phyloP scores from a whole-genome alignment of 2,888 invertebrate genomes.

The Tholera decimalis region DNA sequence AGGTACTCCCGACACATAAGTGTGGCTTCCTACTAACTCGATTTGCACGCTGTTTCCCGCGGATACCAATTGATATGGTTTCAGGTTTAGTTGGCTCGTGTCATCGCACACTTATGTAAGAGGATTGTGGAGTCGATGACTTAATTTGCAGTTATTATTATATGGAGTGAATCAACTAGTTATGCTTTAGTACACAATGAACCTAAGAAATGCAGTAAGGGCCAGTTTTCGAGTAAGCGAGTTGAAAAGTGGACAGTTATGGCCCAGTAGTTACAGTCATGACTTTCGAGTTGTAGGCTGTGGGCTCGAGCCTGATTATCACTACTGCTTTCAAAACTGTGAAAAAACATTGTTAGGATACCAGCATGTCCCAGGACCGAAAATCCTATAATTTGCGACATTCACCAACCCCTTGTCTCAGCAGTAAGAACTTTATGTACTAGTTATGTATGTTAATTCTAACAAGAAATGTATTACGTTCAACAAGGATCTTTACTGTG shows the following conservation, averaged over 20 bases:
- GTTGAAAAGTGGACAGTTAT: background rate
- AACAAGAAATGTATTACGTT: background rate
- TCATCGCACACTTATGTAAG: conserved; percentile 47
- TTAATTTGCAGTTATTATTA: conserved; percentile 19
- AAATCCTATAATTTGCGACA: no score
- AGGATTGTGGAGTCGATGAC: conserved; percentile 40
- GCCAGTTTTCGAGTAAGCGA: background rate
- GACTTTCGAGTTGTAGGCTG: no score
- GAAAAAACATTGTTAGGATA: no score
- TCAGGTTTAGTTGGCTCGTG: conserved; percentile 70
- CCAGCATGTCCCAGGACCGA: no score
- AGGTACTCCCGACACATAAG: conserved; percentile 71
- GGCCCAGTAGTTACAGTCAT: no score
- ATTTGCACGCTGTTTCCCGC: conserved; percentile 82
- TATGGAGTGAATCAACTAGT: background rate
- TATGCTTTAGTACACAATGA: background rate
- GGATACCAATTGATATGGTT: conserved; percentile 79
- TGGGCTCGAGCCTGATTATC: no score
- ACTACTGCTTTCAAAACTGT: no score
- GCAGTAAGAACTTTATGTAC: no score
- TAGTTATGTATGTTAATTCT: background rate
- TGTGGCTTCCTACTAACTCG: conserved; percentile 86
- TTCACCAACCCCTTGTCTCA: no score
- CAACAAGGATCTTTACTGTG: background rate
- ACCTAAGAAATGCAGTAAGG: background rate